Conservation (phyloP, 2,113 vertebrate genomes). For the Eudorcas thomsonii region DNA sequence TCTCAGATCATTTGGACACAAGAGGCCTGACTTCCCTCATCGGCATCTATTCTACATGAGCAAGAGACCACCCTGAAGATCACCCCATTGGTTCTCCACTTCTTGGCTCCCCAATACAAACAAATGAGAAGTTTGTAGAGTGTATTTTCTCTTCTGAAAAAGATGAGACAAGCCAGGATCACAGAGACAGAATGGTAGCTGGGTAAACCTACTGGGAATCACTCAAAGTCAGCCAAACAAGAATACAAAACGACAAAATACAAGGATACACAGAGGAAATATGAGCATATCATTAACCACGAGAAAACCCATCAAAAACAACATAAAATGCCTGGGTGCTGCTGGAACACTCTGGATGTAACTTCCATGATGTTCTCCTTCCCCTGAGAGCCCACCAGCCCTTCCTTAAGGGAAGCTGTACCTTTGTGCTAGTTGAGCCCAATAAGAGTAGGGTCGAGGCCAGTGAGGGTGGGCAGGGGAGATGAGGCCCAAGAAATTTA, state of each 20-base stretch:
- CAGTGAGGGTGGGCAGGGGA: not conserved
- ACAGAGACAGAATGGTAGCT: not conserved
- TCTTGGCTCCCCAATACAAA: not conserved
- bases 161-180: not conserved
- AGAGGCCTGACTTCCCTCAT: not conserved
- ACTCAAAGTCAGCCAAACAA: not conserved
- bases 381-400: not conserved
- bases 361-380: not conserved
- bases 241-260: not conserved
- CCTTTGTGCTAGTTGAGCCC: not conserved
- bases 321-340: not conserved
- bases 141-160: not conserved
- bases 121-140: not conserved
- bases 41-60: not conserved
- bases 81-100: not conserved
- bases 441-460: not conserved
- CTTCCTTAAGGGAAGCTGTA: not conserved
- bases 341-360: not conserved
- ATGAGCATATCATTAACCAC: not conserved
- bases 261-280: not conserved
- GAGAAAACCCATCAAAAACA: not conserved
- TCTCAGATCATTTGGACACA: not conserved
- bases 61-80: not conserved
- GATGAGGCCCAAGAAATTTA: not conserved
- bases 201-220: not conserved